A percentile compares a stretch with the other conserved stretches of the same genome.
These are phyloP conservation scores for Ellobium chinense DNA, from an alignment of 2,888 invertebrate genomes.

Conservation along the genomic window DNA sequence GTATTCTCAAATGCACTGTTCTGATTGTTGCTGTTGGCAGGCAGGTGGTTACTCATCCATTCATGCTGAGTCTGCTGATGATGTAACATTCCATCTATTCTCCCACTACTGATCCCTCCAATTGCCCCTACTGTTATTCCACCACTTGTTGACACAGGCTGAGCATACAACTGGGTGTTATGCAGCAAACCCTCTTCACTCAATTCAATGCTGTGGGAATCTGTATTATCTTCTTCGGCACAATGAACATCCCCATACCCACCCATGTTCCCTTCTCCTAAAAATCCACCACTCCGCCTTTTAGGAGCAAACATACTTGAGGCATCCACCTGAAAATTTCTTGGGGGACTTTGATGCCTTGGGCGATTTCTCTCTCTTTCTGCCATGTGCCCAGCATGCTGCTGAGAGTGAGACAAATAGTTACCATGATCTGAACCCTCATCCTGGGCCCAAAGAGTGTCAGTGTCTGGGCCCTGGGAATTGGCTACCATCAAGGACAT, in stretches of 20 bases:
- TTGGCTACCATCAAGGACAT: slow-evolving; percentile 15
- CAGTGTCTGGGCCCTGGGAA: slow-evolving; percentile 34
- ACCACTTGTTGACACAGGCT: slow-evolving; percentile 28
- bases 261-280: slow-evolving; percentile 23
- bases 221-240: slow-evolving; percentile 31
- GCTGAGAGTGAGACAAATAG: slow-evolving; percentile 35
- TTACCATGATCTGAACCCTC: slow-evolving; percentile 34
- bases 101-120: neutral
- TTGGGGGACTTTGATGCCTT: slow-evolving; percentile 26
- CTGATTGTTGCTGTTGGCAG: slow-evolving; percentile 4
- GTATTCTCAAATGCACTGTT: neutral
- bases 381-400: neutral
- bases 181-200: slow-evolving; percentile 42
- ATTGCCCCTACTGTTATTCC: neutral
- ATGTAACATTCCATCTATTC: neutral
- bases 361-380: neutral
- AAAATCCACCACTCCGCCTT: neutral
- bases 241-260: slow-evolving; percentile 32
- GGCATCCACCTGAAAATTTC: slow-evolving; percentile 35
- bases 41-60: neutral
- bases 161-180: slow-evolving; percentile 41
- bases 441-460: slow-evolving; percentile 35
- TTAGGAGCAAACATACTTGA: slow-evolving; percentile 1
- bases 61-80: slow-evolving; percentile 7
- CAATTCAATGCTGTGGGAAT: slow-evolving; percentile 33